phyloP scores from a whole-genome alignment of 2,797 vertebrate genomes.

The Sebastes nivosus region DNA sequence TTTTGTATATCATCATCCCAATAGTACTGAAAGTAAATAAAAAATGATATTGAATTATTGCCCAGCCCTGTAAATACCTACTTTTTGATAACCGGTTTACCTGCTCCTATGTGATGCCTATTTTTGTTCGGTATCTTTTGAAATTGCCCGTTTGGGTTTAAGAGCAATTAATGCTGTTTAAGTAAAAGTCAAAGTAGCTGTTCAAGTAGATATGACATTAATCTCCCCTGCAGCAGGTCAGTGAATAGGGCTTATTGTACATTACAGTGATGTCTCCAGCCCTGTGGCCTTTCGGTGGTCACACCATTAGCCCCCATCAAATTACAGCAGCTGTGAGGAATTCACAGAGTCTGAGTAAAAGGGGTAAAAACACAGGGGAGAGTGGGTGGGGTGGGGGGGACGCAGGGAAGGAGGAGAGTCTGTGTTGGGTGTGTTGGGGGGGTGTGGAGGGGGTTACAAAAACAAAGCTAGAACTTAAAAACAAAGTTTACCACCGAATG shows the following conservation, averaged over 20 bases:
- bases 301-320: conserved; percentile 71
- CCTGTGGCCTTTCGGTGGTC: conserved; percentile 67
- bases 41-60: background rate
- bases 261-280: conserved; percentile 75
- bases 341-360: conserved; percentile 69
- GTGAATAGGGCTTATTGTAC: conserved; percentile 70
- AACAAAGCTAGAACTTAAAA: conserved; percentile 81
- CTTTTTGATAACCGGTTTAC: background rate
- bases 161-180: conserved; percentile 29
- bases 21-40: background rate
- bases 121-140: background rate
- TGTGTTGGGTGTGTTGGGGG: conserved; percentile 13
- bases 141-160: background rate
- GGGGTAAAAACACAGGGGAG: conserved; percentile 62
- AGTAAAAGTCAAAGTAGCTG: conserved; percentile 34
- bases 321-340: conserved; percentile 78
- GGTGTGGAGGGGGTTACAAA: conserved; percentile 72
- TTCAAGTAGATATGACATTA: conserved; percentile 62
- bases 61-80: background rate
- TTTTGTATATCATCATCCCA: background rate
- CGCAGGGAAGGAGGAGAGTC: conserved; percentile 53
- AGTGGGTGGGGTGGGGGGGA: conserved; percentile 25
- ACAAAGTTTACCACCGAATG: conserved; percentile 82
- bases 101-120: background rate
- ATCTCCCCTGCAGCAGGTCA: conserved; percentile 62